phyloP scores from a whole-genome alignment of 2,888 invertebrate genomes.

The Himalopsyche japonica region DNA sequence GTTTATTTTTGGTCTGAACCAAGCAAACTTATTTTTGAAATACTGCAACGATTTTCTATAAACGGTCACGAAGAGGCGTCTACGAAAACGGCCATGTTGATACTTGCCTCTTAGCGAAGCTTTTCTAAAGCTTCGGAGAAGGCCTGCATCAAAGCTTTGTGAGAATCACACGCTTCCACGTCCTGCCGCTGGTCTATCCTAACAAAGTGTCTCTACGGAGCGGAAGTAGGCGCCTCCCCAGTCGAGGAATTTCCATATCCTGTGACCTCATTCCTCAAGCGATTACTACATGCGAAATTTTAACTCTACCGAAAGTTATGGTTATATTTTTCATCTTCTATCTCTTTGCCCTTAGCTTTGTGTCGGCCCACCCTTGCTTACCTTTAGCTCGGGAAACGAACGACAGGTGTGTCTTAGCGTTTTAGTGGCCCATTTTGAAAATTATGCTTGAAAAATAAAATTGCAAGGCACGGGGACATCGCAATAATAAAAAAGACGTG shows the following conservation, averaged over 20 bases:
- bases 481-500: neutral
- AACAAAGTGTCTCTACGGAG: slow-evolving; percentile 22
- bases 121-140: neutral
- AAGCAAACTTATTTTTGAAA: neutral
- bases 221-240: slow-evolving; percentile 9
- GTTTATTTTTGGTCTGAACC: too few species aligned
- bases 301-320: neutral
- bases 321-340: slow-evolving; percentile 2
- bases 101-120: neutral
- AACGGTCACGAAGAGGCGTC: neutral
- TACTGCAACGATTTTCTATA: neutral
- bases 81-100: neutral
- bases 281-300: slow-evolving; percentile 9
- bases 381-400: neutral
- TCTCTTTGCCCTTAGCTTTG: neutral
- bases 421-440: neutral
- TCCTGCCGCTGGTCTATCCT: slow-evolving; percentile 9
- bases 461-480: neutral
- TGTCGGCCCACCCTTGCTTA: neutral
- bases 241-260: neutral
- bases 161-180: neutral
- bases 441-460: slow-evolving; percentile 3
- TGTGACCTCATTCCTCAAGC: slow-evolving; percentile 17
- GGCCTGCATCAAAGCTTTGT: slow-evolving; percentile 11
- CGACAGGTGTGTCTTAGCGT: neutral